A percentile compares a stretch with the other conserved stretches of the same genome.
Evolutionary conservation across 2,113 vertebrate genomes (phyloP).

Genomic region (Nannobrachium achirus): DNA sequence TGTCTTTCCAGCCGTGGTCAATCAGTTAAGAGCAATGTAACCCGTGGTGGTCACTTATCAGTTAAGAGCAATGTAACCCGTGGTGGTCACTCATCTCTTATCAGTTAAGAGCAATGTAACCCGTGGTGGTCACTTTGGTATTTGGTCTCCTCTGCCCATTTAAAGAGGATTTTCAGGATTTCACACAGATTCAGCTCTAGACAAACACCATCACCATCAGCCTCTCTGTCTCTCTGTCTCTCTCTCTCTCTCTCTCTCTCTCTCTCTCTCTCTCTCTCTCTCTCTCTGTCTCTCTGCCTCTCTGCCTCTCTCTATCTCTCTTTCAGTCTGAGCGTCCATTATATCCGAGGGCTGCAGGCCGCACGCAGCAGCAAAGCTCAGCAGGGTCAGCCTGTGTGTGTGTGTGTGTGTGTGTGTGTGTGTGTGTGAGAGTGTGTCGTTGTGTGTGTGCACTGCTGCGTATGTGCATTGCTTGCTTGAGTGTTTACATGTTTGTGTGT

Average conservation of each 20-base stretch:
- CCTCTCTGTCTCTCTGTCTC: too few species aligned
- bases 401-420: slow-evolving; percentile 14
- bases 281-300: slow-evolving; percentile 20
- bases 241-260: background rate
- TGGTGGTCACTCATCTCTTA: too few species aligned
- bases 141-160: too few species aligned
- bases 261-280: slow-evolving; percentile 3
- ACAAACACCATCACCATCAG: too few species aligned
- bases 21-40: too few species aligned
- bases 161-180: too few species aligned
- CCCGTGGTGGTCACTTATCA: too few species aligned
- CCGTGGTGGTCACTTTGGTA: too few species aligned
- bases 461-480: background rate
- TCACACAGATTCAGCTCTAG: too few species aligned
- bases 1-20: too few species aligned
- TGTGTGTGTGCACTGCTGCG: slow-evolving; percentile 2
- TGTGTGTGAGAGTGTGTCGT: slow-evolving; percentile 11
- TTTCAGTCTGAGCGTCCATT: slow-evolving; percentile 30
- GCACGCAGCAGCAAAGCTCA: slow-evolving; percentile 54
- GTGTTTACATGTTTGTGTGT: background rate
- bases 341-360: slow-evolving; percentile 15
- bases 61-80: too few species aligned
- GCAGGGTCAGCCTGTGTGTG: slow-evolving; percentile 41
- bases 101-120: too few species aligned
- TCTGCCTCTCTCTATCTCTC: slow-evolving; percentile 34